Evolutionary conservation across 2,113 vertebrate species (phyloP), one percentile per base, ranked within the genome.

Genomic region (Sebastes fasciatus): DNA sequence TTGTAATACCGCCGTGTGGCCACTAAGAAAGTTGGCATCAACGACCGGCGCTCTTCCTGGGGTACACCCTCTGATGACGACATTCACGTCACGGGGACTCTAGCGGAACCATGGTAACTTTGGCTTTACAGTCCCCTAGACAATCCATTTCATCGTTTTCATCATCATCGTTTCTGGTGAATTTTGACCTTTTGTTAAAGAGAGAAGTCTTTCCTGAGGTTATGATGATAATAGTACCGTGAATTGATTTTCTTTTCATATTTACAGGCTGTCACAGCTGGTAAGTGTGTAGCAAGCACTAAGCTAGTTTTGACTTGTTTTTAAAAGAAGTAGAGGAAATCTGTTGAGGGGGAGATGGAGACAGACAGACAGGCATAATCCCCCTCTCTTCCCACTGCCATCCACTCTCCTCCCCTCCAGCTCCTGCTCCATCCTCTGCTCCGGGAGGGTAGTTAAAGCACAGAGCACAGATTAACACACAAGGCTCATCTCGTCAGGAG

Each of bases 381-480:
- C 65, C 26, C 65, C 65, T 8, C 60, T 23, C 8, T n/a, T 11
- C 16, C 26, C 14, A 13, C 66, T 43, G 57, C 58, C 5, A 3
- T n/a, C 42, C 62, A 14, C 75, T 51, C 70, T 8, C 23, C 48
- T 40, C 55, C 54, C 77, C 69, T 77, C 52, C 78, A 67, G 54
- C 46, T 40, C 52, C 78, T 64, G 54, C 46, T 40, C 60, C 13
- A 14, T 83, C 67, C 61, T 70, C 21, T 72, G 48, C 52, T 77
- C 49, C 55, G 55, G 43, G 61, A 62, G 70, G 77, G 72, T 88
- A 51, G 83, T 88, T 87, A 82, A 82, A 85, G 79, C 58, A 77
- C 68, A 64, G 51, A 86, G 81, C 76, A 23, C 82, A 86, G 92
- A 92, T 94, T 93, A 94, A 81, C 68, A 88, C 64, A 78, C 62